Conservation (phyloP, 2,888 invertebrate genomes). For the Pteria penguin region DNA sequence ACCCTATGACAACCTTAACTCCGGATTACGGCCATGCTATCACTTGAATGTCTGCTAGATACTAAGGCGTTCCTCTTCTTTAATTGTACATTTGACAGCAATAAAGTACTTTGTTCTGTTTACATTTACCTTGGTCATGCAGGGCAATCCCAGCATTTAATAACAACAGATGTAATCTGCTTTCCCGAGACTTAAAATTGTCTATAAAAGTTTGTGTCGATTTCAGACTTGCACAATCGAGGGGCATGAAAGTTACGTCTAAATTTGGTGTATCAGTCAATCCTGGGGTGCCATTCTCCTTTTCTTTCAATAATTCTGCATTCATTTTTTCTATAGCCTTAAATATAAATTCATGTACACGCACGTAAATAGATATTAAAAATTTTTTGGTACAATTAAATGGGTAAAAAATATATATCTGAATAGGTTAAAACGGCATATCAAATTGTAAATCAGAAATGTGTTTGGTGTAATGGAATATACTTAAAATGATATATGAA, state of each 20-base stretch:
- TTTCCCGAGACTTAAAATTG: constrained; percentile 33
- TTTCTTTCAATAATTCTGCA: constrained; percentile 29
- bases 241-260: constrained; percentile 39
- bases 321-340: constrained; percentile 45
- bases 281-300: constrained; percentile 27
- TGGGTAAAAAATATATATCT: not conserved
- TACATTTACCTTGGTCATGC: constrained; percentile 34
- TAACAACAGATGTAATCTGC: constrained; percentile 36
- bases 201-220: constrained; percentile 45
- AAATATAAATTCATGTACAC: too few species aligned
- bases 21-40: too few species aligned
- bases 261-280: constrained; percentile 14
- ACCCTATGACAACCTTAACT: too few species aligned
- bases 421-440: too few species aligned
- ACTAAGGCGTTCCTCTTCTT: too few species aligned
- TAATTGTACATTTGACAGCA: too few species aligned
- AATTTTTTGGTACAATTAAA: not conserved
- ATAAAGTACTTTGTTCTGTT: too few species aligned
- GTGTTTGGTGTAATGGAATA: too few species aligned
- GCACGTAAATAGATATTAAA: not conserved
- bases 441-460: too few species aligned
- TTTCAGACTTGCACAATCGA: constrained; percentile 43
- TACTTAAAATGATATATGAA: too few species aligned
- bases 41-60: too few species aligned
- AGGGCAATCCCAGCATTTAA: constrained; percentile 45